phyloP scores from a whole-genome alignment of 2,888 invertebrate species.

The Apoda limacodes region DNA sequence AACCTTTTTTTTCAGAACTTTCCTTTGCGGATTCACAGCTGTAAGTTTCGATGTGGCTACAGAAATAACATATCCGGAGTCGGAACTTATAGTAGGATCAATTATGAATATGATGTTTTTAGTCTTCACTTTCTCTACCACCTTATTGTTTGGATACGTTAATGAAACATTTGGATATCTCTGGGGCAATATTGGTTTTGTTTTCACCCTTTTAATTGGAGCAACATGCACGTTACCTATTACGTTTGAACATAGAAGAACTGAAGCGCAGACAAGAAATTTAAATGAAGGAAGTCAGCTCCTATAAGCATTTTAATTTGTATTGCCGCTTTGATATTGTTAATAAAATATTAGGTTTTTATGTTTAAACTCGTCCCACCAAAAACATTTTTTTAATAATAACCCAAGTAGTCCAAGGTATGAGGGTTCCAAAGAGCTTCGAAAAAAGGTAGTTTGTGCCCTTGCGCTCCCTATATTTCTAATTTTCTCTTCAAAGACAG shows the following conservation, averaged over 20 bases:
- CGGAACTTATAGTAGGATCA: conserved; percentile 77
- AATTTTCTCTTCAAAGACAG: too few relatives aligned
- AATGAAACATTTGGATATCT: conserved; percentile 32
- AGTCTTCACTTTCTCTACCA: conserved; percentile 26
- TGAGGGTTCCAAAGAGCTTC: too few relatives aligned
- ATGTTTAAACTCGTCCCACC: too few relatives aligned
- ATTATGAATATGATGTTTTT: conserved; percentile 45
- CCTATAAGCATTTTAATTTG: background rate
- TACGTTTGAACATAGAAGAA: conserved; percentile 17
- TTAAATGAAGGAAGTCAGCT: conserved; percentile 4
- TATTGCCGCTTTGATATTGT: too few relatives aligned
- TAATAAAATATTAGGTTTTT: too few relatives aligned
- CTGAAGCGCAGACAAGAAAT: conserved; percentile 13
- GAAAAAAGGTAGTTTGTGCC: too few relatives aligned
- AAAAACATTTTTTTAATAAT: too few relatives aligned
- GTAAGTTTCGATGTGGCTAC: conserved; percentile 81
- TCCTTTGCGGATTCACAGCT: conserved; percentile 80
- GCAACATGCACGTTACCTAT: conserved; percentile 17
- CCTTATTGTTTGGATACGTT: conserved; percentile 30
- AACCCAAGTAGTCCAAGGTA: too few relatives aligned
- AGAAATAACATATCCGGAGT: conserved; percentile 79
- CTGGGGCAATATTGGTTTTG: conserved; percentile 34
- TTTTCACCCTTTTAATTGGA: conserved; percentile 27
- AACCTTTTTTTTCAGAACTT: conserved; percentile 61
- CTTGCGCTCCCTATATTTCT: too few relatives aligned